Percentiles rank a stretch among this genome's conserved stretches.
phyloP scores from a whole-genome alignment of 2,113 vertebrate species.

The Limnothrissa miodon region DNA sequence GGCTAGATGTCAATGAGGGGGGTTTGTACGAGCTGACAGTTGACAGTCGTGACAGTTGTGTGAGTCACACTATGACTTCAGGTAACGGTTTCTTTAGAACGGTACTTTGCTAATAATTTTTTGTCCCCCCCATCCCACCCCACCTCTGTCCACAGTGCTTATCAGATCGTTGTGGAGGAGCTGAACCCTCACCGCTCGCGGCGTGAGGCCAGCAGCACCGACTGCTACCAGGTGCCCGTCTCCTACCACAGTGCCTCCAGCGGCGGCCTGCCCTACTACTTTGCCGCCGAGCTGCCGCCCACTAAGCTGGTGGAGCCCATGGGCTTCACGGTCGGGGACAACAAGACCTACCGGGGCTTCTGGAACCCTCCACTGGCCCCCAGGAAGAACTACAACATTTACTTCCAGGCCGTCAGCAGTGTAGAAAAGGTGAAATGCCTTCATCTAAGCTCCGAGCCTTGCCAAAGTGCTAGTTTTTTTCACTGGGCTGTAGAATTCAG shows the following conservation, averaged over 20 bases:
- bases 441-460: not conserved
- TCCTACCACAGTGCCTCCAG: constrained; percentile 84
- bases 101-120: not conserved
- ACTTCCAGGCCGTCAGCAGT: constrained; percentile 98
- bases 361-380: constrained; percentile 95
- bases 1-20: not conserved
- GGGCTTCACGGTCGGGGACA: constrained; percentile 96
- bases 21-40: not conserved
- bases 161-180: constrained; percentile 96
- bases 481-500: not conserved
- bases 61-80: not conserved
- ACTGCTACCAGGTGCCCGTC: constrained; percentile 91
- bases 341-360: constrained; percentile 94
- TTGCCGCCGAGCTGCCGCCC: constrained; percentile 91
- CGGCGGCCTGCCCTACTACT: constrained; percentile 87
- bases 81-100: not conserved
- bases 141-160: constrained; percentile 73
- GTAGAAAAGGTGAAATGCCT: constrained; percentile 84
- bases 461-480: not conserved
- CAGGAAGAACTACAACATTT: constrained; percentile 98
- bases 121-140: not conserved
- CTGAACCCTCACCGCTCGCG: constrained; percentile 84
- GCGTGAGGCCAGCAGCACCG: constrained; percentile 81
- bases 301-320: constrained; percentile 87
- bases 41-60: not conserved